Evolutionary conservation across 2,113 vertebrate genomes (phyloP).

Genomic region (Oriolus oriolus): DNA sequence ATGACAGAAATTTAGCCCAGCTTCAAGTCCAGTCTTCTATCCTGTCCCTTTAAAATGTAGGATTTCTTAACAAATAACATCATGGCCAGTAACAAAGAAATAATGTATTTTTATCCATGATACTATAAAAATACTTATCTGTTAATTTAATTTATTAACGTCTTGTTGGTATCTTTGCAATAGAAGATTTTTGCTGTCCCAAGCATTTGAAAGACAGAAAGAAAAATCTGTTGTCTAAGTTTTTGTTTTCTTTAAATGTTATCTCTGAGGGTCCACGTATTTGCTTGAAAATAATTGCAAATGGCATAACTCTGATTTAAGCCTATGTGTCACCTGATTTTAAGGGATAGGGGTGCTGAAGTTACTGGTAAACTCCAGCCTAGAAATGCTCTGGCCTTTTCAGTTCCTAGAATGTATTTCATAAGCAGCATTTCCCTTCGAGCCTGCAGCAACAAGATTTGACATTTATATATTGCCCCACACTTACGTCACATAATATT

Average conservation of each 20-base stretch:
- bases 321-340: background rate
- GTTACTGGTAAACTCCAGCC: background rate
- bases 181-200: background rate
- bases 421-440: slow-evolving; percentile 15
- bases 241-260: slow-evolving; percentile 16
- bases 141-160: background rate
- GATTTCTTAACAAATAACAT: background rate
- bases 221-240: background rate
- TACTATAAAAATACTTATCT: background rate
- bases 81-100: background rate
- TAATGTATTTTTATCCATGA: background rate
- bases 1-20: background rate
- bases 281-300: slow-evolving; percentile 26
- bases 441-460: slow-evolving; percentile 3
- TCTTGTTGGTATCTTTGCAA: background rate
- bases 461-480: slow-evolving; percentile 19
- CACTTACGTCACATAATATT: background rate
- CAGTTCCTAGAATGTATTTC: background rate
- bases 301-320: background rate
- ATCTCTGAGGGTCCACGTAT: background rate
- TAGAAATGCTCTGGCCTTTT: slow-evolving; percentile 26
- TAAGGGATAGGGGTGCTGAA: background rate
- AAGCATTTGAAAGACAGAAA: background rate
- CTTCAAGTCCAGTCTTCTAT: background rate
- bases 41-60: background rate